Base-by-base conservation (phyloP, 2,888 invertebrate genomes). In the Stenotaenia linearis region DNA sequence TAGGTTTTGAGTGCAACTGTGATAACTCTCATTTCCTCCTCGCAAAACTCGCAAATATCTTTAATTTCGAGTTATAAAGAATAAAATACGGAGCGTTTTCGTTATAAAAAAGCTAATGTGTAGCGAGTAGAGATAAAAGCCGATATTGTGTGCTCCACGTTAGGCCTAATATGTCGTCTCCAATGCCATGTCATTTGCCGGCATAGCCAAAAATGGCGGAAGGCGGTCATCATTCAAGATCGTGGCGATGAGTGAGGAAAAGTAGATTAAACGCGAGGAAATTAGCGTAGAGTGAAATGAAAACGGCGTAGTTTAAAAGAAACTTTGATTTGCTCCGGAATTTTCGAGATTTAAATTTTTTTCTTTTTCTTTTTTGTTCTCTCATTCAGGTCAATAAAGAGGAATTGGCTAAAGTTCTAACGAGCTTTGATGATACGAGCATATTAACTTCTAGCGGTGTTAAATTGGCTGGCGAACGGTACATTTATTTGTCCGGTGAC, bases 401-500 rank as follows among this genome's bases (percentile, higher is more conserved):
- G 86, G 96, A 96, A 89, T 90, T 96, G 85, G 91, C 91, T 85
- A 95, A 93, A 90, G 90, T 96, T 89, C 94, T 94, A 84, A 92
- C 92, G 86, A 94, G 95, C 87, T 95, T 95, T 87, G 94, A 94
- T 85, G 93, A 94, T 88, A 93, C 93, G 90, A 93, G 94, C 87
- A 90, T 93, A 85, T 90, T 96, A 87, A 94, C 95, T 87, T 93
- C 94, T 86, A 92, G 93, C 84, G 96, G 96, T 84, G 93, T 96
- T 84, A 95, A 94, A 90, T 90, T 96, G 90, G 94, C 94, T 86
- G 95, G 95, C 86, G 91, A 90, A 88, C 92, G 95, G 89, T 96
- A 95, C 91, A 95, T 96, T 89, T 96, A 95, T 91, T 92, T 96
- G 88, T 96, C 96, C 86, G 95, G 95, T 87, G 93, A 94, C 89